Conservation (phyloP, 1,140 invertebrate species). For the Apis laboriosa region DNA sequence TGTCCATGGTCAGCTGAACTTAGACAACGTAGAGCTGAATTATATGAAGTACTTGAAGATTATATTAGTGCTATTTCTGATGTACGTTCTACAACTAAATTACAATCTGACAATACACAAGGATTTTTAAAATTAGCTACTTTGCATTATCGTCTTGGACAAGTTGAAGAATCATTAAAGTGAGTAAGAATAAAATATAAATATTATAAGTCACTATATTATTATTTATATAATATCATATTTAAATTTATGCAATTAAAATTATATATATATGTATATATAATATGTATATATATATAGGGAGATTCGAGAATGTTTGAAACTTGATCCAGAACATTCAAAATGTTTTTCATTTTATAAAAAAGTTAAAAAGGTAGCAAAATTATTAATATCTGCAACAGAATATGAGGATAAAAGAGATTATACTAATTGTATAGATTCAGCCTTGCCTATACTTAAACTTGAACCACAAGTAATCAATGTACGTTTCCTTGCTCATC, state of each 20-base stretch:
- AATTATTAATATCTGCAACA: conserved; percentile 89
- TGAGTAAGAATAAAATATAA: conserved; percentile 76
- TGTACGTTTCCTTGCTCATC: conserved; percentile 88
- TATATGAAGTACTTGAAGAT: conserved; percentile 91
- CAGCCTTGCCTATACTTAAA: conserved; percentile 86
- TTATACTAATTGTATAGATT: conserved; percentile 88
- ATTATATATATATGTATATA: conserved; percentile 8
- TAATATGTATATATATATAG: conserved; percentile 73
- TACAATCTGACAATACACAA: conserved; percentile 94
- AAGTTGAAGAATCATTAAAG: conserved; percentile 94
- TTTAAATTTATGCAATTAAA: conserved; percentile 6
- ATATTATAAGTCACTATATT: too few species aligned
- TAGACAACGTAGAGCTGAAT: conserved; percentile 92
- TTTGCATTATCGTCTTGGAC: conserved; percentile 94
- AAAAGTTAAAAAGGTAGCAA: conserved; percentile 97
- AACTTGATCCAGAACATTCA: conserved; percentile 98
- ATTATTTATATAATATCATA: too few species aligned
- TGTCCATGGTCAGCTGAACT: conserved; percentile 94
- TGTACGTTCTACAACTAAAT: conserved; percentile 93
- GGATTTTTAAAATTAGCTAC: conserved; percentile 92
- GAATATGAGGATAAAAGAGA: conserved; percentile 86
- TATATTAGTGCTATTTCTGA: conserved; percentile 94
- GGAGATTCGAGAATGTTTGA: conserved; percentile 98
- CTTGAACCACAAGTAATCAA: conserved; percentile 87
- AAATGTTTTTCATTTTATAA: conserved; percentile 98